Evolutionary conservation across 1,140 invertebrate species (phyloP).

Genomic region (Ridgeia piscesae): DNA sequence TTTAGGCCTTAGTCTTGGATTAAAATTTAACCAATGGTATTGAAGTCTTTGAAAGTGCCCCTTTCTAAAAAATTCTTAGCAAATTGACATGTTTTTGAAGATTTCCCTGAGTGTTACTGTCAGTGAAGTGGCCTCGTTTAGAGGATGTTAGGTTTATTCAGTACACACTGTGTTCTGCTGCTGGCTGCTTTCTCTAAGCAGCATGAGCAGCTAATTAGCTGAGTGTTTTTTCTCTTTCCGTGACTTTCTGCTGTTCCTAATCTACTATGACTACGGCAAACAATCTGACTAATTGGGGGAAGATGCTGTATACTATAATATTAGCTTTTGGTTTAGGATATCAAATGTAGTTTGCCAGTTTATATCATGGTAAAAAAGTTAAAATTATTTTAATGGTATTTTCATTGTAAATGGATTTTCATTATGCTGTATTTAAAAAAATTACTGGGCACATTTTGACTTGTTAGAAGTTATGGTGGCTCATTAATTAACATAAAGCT

Average conservation of each 20-base stretch:
- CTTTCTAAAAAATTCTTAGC: no score
- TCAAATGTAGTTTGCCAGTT: neutral
- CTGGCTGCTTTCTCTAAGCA: no score
- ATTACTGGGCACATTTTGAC: neutral
- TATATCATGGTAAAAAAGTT: neutral
- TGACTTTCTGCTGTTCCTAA: neutral
- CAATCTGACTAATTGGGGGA: neutral
- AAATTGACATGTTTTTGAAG: no score
- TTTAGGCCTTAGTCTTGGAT: no score
- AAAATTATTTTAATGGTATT: neutral
- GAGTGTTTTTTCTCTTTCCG: neutral
- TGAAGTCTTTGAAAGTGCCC: no score
- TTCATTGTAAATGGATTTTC: neutral
- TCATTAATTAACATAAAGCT: neutral
- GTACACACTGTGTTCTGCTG: no score
- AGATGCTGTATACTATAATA: neutral
- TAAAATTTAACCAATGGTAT: no score
- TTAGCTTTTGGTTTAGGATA: neutral
- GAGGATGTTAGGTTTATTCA: no score
- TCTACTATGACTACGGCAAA: neutral
- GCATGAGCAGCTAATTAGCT: neutral
- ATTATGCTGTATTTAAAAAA: neutral
- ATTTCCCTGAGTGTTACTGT: no score
- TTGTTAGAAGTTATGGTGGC: neutral
- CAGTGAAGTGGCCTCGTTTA: no score